Conservation (phyloP, 2,113 vertebrate species). For the Trinectes maculatus region DNA sequence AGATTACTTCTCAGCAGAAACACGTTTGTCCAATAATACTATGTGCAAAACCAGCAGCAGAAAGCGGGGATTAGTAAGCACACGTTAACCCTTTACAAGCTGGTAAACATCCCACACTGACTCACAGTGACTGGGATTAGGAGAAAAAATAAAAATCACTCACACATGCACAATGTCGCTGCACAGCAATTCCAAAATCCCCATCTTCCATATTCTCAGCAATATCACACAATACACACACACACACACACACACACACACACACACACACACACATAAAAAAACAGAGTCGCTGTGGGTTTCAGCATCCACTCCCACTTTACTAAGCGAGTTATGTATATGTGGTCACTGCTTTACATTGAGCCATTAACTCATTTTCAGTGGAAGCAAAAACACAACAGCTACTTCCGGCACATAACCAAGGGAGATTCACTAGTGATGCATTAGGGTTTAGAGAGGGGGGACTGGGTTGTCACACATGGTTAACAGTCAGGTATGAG, state of each 20-base stretch:
- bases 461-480: neutral
- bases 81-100: conserved; percentile 16
- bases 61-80: neutral
- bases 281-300: conserved; percentile 29
- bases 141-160: conserved; percentile 15
- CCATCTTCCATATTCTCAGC: too few relatives aligned
- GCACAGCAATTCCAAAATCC: conserved; percentile 40
- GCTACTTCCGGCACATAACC: conserved; percentile 15
- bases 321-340: conserved; percentile 31
- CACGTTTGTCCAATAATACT: conserved; percentile 16
- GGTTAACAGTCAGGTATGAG: conserved; percentile 14
- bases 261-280: too few relatives aligned
- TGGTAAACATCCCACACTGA: neutral
- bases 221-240: too few relatives aligned
- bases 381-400: conserved; percentile 43
- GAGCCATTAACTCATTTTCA: conserved; percentile 45
- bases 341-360: conserved; percentile 51
- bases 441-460: conserved; percentile 4
- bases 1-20: conserved; percentile 37
- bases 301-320: conserved; percentile 35
- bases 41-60: conserved; percentile 12
- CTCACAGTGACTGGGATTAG: conserved; percentile 51
- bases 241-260: too few relatives aligned
- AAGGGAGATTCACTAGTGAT: neutral
- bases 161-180: conserved; percentile 41